phyloP scores from a whole-genome alignment of 2,888 invertebrate species.

The Trichogramma dendrolimi region DNA sequence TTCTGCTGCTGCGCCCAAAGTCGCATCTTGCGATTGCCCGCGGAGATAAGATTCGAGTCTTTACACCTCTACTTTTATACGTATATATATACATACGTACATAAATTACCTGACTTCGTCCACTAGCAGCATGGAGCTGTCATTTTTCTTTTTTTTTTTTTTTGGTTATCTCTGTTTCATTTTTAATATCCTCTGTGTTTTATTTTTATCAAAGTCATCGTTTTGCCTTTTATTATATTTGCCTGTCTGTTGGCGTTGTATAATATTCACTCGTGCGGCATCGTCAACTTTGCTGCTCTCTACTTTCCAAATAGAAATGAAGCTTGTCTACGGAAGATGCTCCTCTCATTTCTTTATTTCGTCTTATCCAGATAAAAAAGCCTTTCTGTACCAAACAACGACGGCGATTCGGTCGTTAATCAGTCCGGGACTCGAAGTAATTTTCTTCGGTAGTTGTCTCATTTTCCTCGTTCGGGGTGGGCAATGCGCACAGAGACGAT shows the following conservation, averaged over 20 bases:
- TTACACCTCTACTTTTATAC: constrained; percentile 20
- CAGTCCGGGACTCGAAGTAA: constrained; percentile 4
- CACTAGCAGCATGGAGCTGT: not conserved
- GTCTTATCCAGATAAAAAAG: not conserved
- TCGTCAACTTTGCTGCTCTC: not conserved
- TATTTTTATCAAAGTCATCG: not conserved
- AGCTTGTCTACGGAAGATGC: constrained; percentile 4
- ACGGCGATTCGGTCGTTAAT: constrained; percentile 19
- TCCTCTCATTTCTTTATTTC: not conserved
- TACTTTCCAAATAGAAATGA: constrained; percentile 18
- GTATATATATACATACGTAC: too few relatives aligned
- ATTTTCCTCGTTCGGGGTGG: not conserved
- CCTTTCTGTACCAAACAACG: not conserved
- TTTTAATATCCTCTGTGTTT: not conserved
- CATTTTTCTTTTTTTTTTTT: not conserved
- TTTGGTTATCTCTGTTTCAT: not conserved
- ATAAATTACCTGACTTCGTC: too few relatives aligned
- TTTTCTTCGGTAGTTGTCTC: constrained; percentile 1
- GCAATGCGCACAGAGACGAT: not conserved
- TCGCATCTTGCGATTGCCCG: constrained; percentile 27
- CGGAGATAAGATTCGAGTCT: constrained; percentile 25
- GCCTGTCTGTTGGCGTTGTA: not conserved
- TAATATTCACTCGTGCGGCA: constrained; percentile 1
- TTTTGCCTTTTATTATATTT: constrained; percentile 14
- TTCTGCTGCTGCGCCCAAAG: constrained; percentile 22